These are phyloP conservation scores for Hypotaenidia philippensis DNA, from an alignment of 2,797 vertebrate species.

Conservation along the genomic window DNA sequence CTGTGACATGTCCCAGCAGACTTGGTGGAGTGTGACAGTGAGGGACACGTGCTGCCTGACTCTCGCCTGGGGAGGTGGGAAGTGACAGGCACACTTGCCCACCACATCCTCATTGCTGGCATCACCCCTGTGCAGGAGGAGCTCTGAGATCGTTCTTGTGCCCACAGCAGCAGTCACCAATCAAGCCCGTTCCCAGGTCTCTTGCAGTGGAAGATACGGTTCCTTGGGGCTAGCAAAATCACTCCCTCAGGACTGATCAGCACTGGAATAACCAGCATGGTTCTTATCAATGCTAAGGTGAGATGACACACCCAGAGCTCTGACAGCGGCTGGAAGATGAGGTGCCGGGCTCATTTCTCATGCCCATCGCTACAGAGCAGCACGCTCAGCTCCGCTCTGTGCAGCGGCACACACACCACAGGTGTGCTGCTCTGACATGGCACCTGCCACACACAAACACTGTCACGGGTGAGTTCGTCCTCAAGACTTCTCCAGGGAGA, in stretches of 20 bases:
- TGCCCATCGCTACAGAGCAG: background rate
- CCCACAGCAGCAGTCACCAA: accelerated
- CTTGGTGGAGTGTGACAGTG: background rate
- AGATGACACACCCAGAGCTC: background rate
- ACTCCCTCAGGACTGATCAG: accelerated
- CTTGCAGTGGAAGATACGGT: background rate
- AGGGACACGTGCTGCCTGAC: background rate
- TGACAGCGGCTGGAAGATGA: accelerated
- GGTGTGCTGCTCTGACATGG: background rate
- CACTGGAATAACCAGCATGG: background rate
- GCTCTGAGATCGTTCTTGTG: background rate
- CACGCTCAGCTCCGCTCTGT: background rate
- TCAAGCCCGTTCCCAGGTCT: background rate
- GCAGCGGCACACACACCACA: background rate
- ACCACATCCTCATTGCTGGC: accelerated
- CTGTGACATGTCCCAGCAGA: background rate
- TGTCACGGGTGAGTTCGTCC: background rate
- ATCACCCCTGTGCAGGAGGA: accelerated
- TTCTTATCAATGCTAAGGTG: background rate
- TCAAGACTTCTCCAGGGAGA: background rate
- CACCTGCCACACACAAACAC: background rate
- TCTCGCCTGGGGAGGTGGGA: accelerated
- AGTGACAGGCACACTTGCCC: background rate
- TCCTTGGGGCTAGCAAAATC: background rate
- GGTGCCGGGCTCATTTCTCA: accelerated